Base-by-base conservation (phyloP, 2,888 invertebrate species). In the Athalia rosae region DNA sequence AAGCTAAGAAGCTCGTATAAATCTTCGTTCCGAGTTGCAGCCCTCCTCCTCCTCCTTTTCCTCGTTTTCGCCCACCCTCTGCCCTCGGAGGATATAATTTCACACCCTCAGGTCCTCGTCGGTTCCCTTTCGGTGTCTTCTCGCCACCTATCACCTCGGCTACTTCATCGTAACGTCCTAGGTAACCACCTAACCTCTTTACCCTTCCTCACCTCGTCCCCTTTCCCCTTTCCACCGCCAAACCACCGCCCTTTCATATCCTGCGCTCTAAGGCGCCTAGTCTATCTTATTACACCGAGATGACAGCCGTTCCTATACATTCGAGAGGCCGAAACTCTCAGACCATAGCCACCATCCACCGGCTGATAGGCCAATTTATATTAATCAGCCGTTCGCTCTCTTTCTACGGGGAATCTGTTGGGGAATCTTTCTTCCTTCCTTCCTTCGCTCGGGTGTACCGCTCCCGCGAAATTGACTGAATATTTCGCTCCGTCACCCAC, bases 1-100 rank as follows among this genome's bases (percentile, higher is more conserved):
- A 76, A 63, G 77, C 76, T 62, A 63, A 50, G 77, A 69, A 61
- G 47, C 69, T n/a, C 41, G 59, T 76, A 79, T 82, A 82, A 82
- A 82, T 82, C 81, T 81, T 78, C 78, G 77, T 81, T 80, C 63
- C 77, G 58, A 59, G 62, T 59, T 71, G 50, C 64, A 64, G 53
- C 56, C 73, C 71, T 74, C 41, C n/a, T 41, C 58, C 50, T 45
- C 28, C 28, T 28, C 28, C 28, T 2, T 28, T 28, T 28, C 28
- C 28, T 0, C 28, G 28, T 28, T 28, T 28, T 28, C 28, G 73
- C 15, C 53, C 53, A 56, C 59, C 74, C 77, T 77, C 73, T 76
- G 28, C 74, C 77, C 77, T 77, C 74, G 13, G 41, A 77, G 80
- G 79, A 81, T 81, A 80, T 81, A 83, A 81, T 84, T 84, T 82